Conservation (phyloP, 2,888 invertebrate genomes). For the Steinernema carpocapsae region DNA sequence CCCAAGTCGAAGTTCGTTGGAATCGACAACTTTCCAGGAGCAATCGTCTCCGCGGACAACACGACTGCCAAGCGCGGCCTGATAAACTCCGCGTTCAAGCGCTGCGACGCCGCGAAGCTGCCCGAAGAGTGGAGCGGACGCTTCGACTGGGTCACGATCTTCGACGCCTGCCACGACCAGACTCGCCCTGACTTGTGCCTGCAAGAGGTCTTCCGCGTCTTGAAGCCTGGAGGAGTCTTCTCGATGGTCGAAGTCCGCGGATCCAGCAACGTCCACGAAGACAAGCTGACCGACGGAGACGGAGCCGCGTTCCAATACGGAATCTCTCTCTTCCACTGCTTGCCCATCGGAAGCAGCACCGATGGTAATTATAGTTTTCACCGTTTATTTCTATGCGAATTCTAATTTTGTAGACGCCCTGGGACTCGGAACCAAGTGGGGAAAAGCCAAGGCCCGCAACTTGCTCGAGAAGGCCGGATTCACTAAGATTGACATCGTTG, state of each 20-base stretch:
- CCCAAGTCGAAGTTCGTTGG: conserved; percentile 57
- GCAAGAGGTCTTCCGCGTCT: conserved; percentile 55
- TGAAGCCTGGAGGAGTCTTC: conserved; percentile 58
- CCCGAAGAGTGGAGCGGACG: conserved; percentile 49
- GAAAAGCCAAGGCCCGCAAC: conserved; percentile 43
- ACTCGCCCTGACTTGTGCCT: conserved; percentile 57
- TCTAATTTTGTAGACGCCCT: conserved; percentile 48
- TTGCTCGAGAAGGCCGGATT: conserved; percentile 55
- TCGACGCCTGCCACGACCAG: conserved; percentile 62
- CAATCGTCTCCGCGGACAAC: conserved; percentile 12
- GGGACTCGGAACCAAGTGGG: conserved; percentile 57
- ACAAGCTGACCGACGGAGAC: conserved; percentile 36
- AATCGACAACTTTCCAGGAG: conserved; percentile 49
- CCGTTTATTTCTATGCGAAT: background rate
- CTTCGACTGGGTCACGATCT: conserved; percentile 57
- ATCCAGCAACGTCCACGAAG: conserved; percentile 46
- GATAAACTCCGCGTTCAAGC: conserved; percentile 49
- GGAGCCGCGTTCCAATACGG: conserved; percentile 46
- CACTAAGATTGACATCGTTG: conserved; percentile 41
- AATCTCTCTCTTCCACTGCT: conserved; percentile 56
- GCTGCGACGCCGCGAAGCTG: conserved; percentile 49
- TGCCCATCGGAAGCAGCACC: conserved; percentile 51
- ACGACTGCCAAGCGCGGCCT: conserved; percentile 38
- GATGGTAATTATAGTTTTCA: background rate
- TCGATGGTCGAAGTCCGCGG: conserved; percentile 57